Base-by-base conservation (phyloP, 2,888 invertebrate species). In the Augiades crinisus region DNA sequence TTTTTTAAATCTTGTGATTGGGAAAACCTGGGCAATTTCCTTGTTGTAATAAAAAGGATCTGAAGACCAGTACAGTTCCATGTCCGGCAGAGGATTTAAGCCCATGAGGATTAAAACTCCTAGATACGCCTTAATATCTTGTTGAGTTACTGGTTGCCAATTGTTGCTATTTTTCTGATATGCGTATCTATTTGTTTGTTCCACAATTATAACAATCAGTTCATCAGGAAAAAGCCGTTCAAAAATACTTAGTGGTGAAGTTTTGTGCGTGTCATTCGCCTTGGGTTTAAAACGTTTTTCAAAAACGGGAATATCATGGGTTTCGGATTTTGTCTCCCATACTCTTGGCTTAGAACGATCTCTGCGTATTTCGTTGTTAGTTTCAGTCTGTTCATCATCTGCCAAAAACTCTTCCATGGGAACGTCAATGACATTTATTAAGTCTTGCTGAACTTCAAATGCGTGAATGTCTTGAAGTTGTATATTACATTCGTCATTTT, bases 71-170 rank as follows among this genome's bases (percentile, higher is more conserved):
- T 68, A 65, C 7, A 67, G 52, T 24, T 67, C 63, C 44, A 65
- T 56, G 33, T 67, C 62, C 1, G 65, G 62, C 2, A 68, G 41
- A 31, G 66, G 64, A 55, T 68, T 62, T 43, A 70, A 56, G 17
- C 70, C 70, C 68, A 68, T 71, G 43, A 70, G 44, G 5, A 68
- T 65, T 14, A 70, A 54, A 53, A 70, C 44, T 51, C 69, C 67
- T 50, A 71, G 52, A 57, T 62, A 66, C 3, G 67, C 24, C 22
- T 30, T 63, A 0, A 70, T 62, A 30, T 67, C 67, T 50, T 61
- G 33, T 50, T 46, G 43, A 55, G 56, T 58, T 17, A 63, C 60
- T 44, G 59, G 58, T 54, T 17, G 57, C 62, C 61, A 70, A 44
- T 65, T 57, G 30, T 47, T 44, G 27, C 62, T 60, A 40, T 63